Percentiles rank a stretch among this genome's conserved stretches.
phyloP scores from a whole-genome alignment of 2,113 vertebrate genomes.

The Microcebus murinus region DNA sequence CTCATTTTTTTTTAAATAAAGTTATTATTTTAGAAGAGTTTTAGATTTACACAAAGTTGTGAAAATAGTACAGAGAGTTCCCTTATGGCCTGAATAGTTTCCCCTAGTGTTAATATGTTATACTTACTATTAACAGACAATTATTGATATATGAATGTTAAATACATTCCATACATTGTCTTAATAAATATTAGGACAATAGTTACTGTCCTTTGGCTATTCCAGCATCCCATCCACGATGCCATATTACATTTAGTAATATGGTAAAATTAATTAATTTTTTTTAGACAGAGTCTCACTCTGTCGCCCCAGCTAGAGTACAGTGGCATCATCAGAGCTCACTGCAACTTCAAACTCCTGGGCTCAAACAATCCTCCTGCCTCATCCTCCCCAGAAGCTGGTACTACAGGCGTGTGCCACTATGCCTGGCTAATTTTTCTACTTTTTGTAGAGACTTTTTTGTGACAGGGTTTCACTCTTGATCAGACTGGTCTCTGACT shows the following conservation, averaged over 20 bases:
- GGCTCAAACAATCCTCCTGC: too few relatives aligned
- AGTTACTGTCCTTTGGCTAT: background rate
- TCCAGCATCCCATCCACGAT: background rate
- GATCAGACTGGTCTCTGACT: too few relatives aligned
- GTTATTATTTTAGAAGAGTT: background rate
- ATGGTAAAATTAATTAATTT: background rate
- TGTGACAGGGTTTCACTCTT: too few relatives aligned
- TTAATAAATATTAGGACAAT: background rate
- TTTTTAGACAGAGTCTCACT: too few relatives aligned
- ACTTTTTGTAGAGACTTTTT: too few relatives aligned
- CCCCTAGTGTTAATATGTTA: background rate
- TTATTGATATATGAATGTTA: background rate
- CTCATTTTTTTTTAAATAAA: slow-evolving; percentile 3
- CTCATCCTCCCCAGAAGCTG: too few relatives aligned
- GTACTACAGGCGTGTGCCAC: too few relatives aligned
- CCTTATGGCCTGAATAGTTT: background rate
- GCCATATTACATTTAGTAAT: background rate
- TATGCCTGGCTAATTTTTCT: too few relatives aligned
- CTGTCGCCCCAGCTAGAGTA: too few relatives aligned
- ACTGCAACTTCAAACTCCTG: too few relatives aligned
- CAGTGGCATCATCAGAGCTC: too few relatives aligned
- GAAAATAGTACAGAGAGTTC: background rate
- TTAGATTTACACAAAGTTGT: background rate
- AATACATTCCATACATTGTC: background rate
- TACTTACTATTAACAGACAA: background rate